Conservation (phyloP, 1,140 invertebrate species). For the Apolygus lucorum region DNA sequence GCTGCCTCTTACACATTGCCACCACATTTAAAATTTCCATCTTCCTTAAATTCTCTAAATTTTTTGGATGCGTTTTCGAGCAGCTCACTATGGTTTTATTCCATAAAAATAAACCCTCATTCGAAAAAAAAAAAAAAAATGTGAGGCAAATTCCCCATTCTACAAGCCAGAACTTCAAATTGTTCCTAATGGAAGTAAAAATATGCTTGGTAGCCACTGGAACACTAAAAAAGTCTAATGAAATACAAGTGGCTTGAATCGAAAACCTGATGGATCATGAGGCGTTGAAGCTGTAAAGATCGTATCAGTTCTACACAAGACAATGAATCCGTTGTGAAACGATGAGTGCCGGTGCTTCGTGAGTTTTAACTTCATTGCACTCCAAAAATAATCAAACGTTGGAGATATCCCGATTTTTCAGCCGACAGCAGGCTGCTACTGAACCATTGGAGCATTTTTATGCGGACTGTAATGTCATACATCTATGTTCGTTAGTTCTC, state of each 20-base stretch:
- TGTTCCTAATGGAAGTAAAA: neutral
- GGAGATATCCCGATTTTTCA: constrained; percentile 3
- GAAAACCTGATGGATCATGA: neutral
- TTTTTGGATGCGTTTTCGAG: too few relatives aligned
- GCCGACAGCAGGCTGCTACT: constrained; percentile 6
- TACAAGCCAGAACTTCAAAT: neutral
- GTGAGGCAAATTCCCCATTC: too few relatives aligned
- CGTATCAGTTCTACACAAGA: constrained; percentile 8
- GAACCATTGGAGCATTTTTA: constrained; percentile 9
- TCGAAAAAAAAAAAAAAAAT: too few relatives aligned
- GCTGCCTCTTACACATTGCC: too few relatives aligned
- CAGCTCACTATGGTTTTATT: too few relatives aligned
- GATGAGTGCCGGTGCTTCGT: neutral
- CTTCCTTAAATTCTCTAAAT: too few relatives aligned
- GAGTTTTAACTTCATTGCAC: neutral
- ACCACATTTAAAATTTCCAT: too few relatives aligned
- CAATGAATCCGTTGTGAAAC: neutral
- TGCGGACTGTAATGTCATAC: neutral
- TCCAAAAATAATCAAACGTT: constrained; percentile 11
- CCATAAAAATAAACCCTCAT: too few relatives aligned
- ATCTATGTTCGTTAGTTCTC: too few relatives aligned
- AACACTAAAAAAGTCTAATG: neutral
- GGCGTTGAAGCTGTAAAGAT: neutral
- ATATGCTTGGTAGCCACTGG: neutral
- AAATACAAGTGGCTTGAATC: neutral